A percentile compares a stretch with the other conserved stretches of the same genome.
Conservation (phyloP, 1,140 invertebrate species). For the Phymorhynchus buccinoides region DNA sequence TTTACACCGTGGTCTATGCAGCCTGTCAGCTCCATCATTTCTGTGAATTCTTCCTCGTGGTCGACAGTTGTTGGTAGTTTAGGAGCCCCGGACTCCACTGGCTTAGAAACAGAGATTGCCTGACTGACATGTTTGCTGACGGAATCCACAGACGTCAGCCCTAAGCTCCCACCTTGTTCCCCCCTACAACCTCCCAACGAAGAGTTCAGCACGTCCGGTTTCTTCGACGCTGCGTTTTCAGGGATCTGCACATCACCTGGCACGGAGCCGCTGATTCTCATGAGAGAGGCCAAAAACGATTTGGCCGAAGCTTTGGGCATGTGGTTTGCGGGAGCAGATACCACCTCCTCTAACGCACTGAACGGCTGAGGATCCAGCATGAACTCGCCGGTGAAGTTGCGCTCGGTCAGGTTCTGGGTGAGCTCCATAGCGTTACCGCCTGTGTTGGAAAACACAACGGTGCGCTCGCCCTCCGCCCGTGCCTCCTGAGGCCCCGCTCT, state of each 20-base stretch:
- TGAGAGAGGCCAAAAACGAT: conserved; percentile 5
- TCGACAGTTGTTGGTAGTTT: not conserved
- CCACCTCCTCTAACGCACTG: not conserved
- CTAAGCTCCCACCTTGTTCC: not conserved
- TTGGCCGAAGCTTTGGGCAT: not conserved
- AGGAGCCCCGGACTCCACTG: not conserved
- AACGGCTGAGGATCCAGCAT: not conserved
- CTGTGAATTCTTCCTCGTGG: not conserved
- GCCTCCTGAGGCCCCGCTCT: not conserved
- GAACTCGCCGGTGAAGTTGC: not conserved
- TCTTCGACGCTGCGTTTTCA: not conserved
- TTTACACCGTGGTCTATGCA: not conserved
- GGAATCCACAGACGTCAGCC: not conserved
- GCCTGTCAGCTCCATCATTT: conserved; percentile 16
- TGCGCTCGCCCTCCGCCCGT: not conserved
- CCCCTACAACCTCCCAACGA: not conserved
- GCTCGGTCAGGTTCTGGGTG: not conserved
- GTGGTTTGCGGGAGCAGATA: not conserved
- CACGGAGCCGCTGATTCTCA: not conserved
- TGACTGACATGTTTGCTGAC: too few relatives aligned
- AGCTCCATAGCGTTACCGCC: conserved; percentile 5
- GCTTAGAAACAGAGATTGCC: not conserved
- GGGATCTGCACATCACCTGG: not conserved
- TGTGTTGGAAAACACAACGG: not conserved
- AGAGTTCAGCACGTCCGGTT: not conserved